Percentiles rank a stretch among this genome's conserved stretches.
Evolutionary conservation across 2,797 vertebrate species (phyloP).

Genomic region (Channallabes apus): DNA sequence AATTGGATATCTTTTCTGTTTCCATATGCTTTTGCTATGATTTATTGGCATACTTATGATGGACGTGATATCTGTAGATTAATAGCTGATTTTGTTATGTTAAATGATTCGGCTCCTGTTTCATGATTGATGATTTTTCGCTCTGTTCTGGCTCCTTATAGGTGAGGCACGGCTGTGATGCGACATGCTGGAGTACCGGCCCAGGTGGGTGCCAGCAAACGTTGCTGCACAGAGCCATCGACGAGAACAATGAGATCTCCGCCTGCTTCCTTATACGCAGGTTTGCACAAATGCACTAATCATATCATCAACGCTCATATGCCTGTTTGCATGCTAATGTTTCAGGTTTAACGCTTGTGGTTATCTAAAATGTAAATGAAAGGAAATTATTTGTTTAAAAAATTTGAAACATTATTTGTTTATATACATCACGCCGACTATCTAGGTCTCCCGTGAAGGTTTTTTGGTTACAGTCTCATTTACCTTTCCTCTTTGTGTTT

Average conservation of each 20-base stretch:
- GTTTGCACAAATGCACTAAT: conserved; percentile 65
- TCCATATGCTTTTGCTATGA: background rate
- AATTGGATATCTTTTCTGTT: background rate
- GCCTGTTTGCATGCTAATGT: background rate
- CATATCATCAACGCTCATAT: background rate
- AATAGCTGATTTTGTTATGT: background rate
- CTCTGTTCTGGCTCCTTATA: conserved; percentile 55
- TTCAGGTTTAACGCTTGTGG: background rate
- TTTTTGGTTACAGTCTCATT: background rate
- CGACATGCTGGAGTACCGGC: conserved; percentile 90
- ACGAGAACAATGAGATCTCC: conserved; percentile 90
- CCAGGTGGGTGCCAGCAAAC: conserved; percentile 92
- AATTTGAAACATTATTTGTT: background rate
- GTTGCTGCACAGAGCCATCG: conserved; percentile 91
- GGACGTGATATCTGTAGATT: background rate
- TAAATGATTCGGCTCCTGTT: background rate
- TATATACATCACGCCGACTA: background rate
- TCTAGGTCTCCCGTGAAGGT: too few species aligned
- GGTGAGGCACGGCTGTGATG: conserved; percentile 97
- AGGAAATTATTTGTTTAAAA: too few species aligned
- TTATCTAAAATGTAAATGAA: background rate
- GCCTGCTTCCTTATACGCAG: conserved; percentile 97
- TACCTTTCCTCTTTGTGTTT: conserved; percentile 12
- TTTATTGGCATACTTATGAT: background rate
- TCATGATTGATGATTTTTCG: background rate